phyloP scores from a whole-genome alignment of 2,888 invertebrate species.

The Muscina levida region DNA sequence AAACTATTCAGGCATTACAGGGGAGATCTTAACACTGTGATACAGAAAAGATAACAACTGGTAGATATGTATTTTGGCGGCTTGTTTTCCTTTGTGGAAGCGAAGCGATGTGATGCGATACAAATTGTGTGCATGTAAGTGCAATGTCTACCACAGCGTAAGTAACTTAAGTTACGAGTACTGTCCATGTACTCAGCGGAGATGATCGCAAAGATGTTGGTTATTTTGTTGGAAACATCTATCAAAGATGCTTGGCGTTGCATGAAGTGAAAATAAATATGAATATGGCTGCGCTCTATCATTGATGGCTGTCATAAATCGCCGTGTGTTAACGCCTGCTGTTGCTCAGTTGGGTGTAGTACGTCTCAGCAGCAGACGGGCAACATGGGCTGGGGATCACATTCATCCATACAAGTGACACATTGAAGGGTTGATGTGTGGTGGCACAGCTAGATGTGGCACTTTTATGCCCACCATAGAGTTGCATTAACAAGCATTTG shows the following conservation, averaged over 20 bases:
- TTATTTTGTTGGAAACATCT: background rate
- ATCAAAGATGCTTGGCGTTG: slow-evolving; percentile 35
- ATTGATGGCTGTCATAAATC: slow-evolving; percentile 69
- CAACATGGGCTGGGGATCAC: slow-evolving; percentile 44
- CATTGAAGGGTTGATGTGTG: slow-evolving; percentile 59
- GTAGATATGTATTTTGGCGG: slow-evolving; percentile 53
- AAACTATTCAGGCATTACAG: background rate
- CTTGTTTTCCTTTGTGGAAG: slow-evolving; percentile 51
- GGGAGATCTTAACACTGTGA: background rate
- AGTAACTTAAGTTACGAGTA: too few species aligned
- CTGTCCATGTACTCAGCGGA: slow-evolving; percentile 26
- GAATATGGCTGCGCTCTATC: slow-evolving; percentile 50
- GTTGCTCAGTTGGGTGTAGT: slow-evolving; percentile 25
- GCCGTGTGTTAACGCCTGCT: slow-evolving; percentile 62
- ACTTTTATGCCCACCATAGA: background rate
- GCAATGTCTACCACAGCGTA: too few species aligned
- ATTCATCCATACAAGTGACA: slow-evolving; percentile 53
- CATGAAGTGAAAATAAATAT: slow-evolving; percentile 46
- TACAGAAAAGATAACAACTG: slow-evolving; percentile 45
- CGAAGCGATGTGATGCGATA: slow-evolving; percentile 17
- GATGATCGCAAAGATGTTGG: slow-evolving; percentile 38
- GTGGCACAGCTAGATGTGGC: background rate
- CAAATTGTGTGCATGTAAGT: too few species aligned
- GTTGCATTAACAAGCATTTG: slow-evolving; percentile 56
- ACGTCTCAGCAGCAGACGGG: slow-evolving; percentile 26